These are phyloP conservation scores for Laodelphax striatellus DNA, from an alignment of 1,140 invertebrate genomes.

Conservation along the genomic window DNA sequence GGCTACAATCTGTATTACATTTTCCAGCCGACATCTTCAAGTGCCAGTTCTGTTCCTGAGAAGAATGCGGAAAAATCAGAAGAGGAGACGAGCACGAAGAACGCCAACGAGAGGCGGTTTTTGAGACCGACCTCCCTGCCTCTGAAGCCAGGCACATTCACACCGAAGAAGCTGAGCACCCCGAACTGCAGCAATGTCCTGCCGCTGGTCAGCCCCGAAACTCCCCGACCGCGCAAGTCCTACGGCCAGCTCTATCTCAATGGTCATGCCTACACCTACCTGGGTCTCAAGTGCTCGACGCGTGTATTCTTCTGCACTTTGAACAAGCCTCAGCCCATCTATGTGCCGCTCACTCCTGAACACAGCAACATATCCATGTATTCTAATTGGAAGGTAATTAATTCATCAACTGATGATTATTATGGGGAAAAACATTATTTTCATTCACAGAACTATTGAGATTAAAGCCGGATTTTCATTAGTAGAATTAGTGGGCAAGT, in stretches of 20 bases:
- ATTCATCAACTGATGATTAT: too few species aligned
- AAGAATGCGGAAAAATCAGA: neutral
- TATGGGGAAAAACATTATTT: too few species aligned
- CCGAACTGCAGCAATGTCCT: conserved; percentile 57
- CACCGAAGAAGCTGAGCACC: conserved; percentile 55
- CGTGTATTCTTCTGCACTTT: conserved; percentile 85
- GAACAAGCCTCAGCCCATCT: conserved; percentile 89
- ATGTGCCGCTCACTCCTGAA: conserved; percentile 61
- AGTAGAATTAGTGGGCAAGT: too few species aligned
- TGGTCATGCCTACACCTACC: conserved; percentile 84
- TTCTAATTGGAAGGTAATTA: conserved; percentile 76
- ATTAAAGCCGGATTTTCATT: conserved; percentile 4
- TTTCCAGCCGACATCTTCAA: too few species aligned
- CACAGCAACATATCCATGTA: conserved; percentile 94
- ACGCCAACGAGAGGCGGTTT: conserved; percentile 41
- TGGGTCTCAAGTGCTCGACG: conserved; percentile 82
- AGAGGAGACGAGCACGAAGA: neutral
- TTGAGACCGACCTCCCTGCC: conserved; percentile 65
- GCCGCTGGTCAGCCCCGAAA: conserved; percentile 76
- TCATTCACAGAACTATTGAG: too few species aligned
- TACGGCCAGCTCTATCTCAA: conserved; percentile 78
- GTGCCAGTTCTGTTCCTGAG: neutral
- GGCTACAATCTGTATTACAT: too few species aligned
- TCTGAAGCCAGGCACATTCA: conserved; percentile 67
- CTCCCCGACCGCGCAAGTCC: conserved; percentile 75